These are phyloP conservation scores for Psittacula cyanocephala DNA, from an alignment of 2,113 vertebrate species.

Conservation along the genomic window DNA sequence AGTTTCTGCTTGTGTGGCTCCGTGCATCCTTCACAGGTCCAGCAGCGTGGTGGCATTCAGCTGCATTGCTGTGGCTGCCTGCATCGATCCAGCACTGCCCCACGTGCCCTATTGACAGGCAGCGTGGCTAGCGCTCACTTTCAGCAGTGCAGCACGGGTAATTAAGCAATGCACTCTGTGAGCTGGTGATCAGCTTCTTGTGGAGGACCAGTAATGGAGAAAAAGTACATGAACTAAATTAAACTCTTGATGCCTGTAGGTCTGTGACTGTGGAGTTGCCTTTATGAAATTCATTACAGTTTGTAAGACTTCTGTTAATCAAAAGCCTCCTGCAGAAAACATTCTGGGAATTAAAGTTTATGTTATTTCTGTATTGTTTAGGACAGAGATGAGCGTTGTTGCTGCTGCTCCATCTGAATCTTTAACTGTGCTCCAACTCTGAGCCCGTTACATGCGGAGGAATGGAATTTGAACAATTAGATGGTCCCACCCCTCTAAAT, in stretches of 20 bases:
- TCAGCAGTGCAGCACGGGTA: constrained; percentile 68
- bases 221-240: constrained; percentile 78
- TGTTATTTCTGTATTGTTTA: background rate
- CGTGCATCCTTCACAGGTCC: background rate
- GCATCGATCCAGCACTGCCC: constrained; percentile 27
- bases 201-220: constrained; percentile 71
- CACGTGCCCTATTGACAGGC: constrained; percentile 63
- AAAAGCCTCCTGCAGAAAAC: constrained; percentile 51
- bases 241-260: constrained; percentile 62
- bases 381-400: background rate
- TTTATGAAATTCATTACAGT: constrained; percentile 65
- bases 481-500: rapidly evolving
- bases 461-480: rapidly evolving
- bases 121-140: constrained; percentile 65
- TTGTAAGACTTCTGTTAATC: constrained; percentile 31
- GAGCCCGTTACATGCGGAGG: rapidly evolving
- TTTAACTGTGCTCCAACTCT: background rate
- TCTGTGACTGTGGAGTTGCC: constrained; percentile 50
- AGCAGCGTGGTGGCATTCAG: constrained; percentile 36
- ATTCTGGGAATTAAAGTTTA: constrained; percentile 6
- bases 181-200: constrained; percentile 66
- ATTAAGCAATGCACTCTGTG: constrained; percentile 74
- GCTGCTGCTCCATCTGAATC: background rate
- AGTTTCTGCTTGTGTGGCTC: background rate
- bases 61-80: background rate